Evolutionary conservation across 2,888 invertebrate genomes (phyloP).

Genomic region (Diaprepes abbreviatus): DNA sequence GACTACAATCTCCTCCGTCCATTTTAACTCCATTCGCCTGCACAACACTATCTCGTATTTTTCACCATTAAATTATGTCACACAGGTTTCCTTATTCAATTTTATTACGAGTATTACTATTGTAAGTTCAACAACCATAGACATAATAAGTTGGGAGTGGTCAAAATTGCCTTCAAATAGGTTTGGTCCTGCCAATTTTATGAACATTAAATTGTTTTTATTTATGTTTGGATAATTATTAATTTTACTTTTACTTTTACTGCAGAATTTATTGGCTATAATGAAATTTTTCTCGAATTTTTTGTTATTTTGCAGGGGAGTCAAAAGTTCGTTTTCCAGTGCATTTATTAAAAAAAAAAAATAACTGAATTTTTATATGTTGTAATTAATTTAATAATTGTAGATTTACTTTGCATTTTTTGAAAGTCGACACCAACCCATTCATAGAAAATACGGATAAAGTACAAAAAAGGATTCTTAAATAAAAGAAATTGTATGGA

Average conservation of each 20-base stretch:
- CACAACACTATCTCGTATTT: conserved; percentile 7
- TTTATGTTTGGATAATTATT: background rate
- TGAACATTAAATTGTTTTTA: too few relatives aligned
- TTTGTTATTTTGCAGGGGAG: too few relatives aligned
- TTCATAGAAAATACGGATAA: too few relatives aligned
- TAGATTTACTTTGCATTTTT: too few relatives aligned
- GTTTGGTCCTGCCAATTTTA: background rate
- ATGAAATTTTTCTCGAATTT: too few relatives aligned
- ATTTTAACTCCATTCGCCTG: conserved; percentile 20
- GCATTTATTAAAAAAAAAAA: too few relatives aligned
- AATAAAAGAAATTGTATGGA: too few relatives aligned
- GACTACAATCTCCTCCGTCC: conserved; percentile 34
- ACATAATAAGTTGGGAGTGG: background rate
- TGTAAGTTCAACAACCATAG: conserved; percentile 13
- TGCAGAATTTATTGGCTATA: background rate
- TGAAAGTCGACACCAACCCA: too few relatives aligned
- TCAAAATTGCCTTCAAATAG: background rate
- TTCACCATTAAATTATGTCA: conserved; percentile 36
- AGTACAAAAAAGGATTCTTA: too few relatives aligned
- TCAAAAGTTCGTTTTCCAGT: too few relatives aligned
- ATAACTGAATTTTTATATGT: too few relatives aligned
- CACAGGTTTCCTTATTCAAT: conserved; percentile 38
- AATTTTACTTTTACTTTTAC: background rate
- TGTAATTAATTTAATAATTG: too few relatives aligned
- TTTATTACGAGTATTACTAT: conserved; percentile 23